Conservation (phyloP, 2,888 invertebrate genomes). For the Stenurella melanura region DNA sequence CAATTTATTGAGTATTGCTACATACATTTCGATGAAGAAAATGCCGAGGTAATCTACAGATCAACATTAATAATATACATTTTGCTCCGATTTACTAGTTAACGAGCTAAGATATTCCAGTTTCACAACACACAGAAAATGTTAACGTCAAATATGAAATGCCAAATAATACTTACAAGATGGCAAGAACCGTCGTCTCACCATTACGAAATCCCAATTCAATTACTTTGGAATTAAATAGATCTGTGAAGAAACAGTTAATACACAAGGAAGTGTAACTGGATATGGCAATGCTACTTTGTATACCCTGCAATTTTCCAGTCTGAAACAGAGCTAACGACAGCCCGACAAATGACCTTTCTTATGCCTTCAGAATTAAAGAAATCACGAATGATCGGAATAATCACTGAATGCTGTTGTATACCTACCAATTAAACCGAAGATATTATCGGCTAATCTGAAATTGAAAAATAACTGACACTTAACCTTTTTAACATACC, state of each 20-base stretch:
- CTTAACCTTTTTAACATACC: neutral
- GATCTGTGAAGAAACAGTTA: neutral
- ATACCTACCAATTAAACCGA: slow-evolving; percentile 12
- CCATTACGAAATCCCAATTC: neutral
- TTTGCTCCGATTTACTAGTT: neutral
- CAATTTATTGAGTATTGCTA: no score
- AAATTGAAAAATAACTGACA: neutral
- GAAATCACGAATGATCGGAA: neutral
- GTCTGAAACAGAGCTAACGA: neutral
- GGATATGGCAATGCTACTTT: neutral
- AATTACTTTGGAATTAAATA: neutral
- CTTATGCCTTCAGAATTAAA: neutral
- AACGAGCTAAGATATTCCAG: neutral
- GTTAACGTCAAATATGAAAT: neutral
- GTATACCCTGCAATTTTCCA: neutral
- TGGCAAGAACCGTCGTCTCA: neutral
- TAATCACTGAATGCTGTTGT: neutral
- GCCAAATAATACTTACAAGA: neutral
- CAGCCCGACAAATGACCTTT: slow-evolving; percentile 7
- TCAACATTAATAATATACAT: slow-evolving; percentile 2
- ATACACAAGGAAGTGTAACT: neutral
- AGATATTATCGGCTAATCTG: neutral
- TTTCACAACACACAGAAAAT: neutral
- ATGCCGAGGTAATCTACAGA: neutral
- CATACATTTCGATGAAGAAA: neutral